A percentile compares a stretch with the other conserved stretches of the same genome.
These are phyloP conservation scores for Coturnix japonica DNA, from an alignment of 2,113 vertebrate genomes.

Conservation along the genomic window DNA sequence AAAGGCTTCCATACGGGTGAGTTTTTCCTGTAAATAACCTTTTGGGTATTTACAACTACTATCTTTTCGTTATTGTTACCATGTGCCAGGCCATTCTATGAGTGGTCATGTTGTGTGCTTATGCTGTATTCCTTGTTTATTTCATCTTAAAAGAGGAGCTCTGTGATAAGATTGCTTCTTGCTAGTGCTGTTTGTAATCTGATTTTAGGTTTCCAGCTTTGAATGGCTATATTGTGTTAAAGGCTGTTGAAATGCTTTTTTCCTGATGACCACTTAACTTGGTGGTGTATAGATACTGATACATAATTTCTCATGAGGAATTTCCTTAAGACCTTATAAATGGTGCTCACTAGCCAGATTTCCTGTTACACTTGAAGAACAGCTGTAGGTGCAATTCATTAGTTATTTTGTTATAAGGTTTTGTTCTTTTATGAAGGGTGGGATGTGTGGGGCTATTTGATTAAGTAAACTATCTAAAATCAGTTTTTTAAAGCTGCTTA, in stretches of 20 bases:
- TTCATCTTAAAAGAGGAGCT: not conserved
- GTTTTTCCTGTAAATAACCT: no score
- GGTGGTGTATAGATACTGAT: not conserved
- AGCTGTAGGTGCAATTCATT: not conserved
- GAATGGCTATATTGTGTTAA: not conserved
- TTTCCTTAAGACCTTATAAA: not conserved
- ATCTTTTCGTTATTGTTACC: no score
- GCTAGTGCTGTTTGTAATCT: not conserved
- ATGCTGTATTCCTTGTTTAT: rapidly evolving
- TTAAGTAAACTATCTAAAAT: not conserved
- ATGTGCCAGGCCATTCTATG: no score
- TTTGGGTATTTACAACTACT: no score
- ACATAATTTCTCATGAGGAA: not conserved
- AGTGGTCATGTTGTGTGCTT: not conserved
- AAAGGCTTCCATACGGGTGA: no score
- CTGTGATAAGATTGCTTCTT: not conserved
- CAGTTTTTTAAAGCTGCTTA: not conserved
- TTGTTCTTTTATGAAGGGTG: not conserved
- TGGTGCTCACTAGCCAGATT: not conserved
- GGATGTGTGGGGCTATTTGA: rapidly evolving
- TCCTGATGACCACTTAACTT: not conserved
- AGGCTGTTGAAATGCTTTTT: not conserved
- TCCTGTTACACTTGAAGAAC: not conserved
- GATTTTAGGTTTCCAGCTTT: not conserved
- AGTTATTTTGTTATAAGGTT: not conserved